phyloP scores from a whole-genome alignment of 2,113 vertebrate genomes.

The Erythrolamprus reginae region DNA sequence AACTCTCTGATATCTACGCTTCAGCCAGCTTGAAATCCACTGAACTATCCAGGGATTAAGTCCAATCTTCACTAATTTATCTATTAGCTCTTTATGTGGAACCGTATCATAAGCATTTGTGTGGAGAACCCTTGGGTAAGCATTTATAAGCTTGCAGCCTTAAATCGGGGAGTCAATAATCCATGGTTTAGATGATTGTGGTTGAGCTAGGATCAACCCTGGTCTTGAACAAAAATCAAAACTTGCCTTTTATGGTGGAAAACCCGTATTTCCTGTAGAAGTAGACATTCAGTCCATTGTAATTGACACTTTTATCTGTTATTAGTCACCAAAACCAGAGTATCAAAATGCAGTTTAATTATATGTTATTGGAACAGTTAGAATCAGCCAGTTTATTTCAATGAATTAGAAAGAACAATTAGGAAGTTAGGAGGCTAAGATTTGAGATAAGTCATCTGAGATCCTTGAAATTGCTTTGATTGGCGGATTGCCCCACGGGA shows the following conservation, averaged over 20 bases:
- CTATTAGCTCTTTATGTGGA: too few relatives aligned
- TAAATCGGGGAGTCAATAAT: background rate
- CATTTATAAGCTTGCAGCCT: background rate
- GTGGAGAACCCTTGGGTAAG: background rate
- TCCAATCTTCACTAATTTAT: too few relatives aligned
- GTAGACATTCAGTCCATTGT: background rate
- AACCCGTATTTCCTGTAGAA: background rate
- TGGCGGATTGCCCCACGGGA: background rate
- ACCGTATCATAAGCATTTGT: background rate
- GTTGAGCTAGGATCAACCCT: background rate
- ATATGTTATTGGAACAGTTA: background rate
- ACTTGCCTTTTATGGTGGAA: background rate
- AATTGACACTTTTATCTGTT: background rate
- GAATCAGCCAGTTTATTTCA: background rate
- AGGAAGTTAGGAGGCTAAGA: background rate
- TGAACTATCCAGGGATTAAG: too few relatives aligned
- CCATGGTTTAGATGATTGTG: background rate
- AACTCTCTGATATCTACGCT: too few relatives aligned
- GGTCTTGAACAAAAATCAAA: background rate
- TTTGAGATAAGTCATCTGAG: background rate
- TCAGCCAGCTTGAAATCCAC: too few relatives aligned
- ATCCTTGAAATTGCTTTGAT: background rate
- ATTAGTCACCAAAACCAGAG: background rate
- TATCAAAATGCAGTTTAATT: background rate
- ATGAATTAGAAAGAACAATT: background rate